phyloP scores from a whole-genome alignment of 2,113 vertebrate species.

The Trogon surrucura region DNA sequence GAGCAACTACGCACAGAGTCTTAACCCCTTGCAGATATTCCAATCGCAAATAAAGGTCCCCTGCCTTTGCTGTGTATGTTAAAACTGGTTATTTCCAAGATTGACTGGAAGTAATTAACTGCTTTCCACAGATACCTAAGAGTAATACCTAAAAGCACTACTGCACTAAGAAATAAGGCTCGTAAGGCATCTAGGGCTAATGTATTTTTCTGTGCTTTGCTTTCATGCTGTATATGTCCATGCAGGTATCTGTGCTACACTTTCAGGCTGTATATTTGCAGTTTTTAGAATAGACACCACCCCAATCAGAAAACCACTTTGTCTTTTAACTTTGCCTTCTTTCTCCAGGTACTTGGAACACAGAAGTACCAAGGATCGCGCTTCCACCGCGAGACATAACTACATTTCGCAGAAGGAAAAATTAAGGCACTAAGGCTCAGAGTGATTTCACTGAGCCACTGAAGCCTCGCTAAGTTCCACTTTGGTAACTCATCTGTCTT shows the following conservation, averaged over 20 bases:
- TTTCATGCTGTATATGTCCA: not conserved
- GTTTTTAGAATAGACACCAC: not conserved
- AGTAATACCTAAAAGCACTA: not conserved
- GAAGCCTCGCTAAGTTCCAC: not conserved
- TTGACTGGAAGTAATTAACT: not conserved
- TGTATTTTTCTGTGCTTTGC: not conserved
- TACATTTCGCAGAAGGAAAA: not conserved
- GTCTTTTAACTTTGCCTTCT: not conserved
- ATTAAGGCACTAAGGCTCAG: not conserved
- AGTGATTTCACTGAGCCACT: not conserved
- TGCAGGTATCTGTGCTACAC: not conserved
- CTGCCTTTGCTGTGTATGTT: not conserved
- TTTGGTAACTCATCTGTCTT: conserved; percentile 5
- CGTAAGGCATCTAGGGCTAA: not conserved
- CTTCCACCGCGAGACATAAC: not conserved
- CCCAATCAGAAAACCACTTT: not conserved
- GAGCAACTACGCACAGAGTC: not conserved
- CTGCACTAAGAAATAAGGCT: not conserved
- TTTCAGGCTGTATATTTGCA: not conserved
- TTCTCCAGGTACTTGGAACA: not conserved
- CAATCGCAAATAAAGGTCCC: not conserved
- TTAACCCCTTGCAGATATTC: not conserved
- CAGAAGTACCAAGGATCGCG: not conserved
- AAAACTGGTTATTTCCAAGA: not conserved
- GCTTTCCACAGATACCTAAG: not conserved